Evolutionary conservation across 2,797 vertebrate genomes (phyloP).

Genomic region (Salmo trutta): DNA sequence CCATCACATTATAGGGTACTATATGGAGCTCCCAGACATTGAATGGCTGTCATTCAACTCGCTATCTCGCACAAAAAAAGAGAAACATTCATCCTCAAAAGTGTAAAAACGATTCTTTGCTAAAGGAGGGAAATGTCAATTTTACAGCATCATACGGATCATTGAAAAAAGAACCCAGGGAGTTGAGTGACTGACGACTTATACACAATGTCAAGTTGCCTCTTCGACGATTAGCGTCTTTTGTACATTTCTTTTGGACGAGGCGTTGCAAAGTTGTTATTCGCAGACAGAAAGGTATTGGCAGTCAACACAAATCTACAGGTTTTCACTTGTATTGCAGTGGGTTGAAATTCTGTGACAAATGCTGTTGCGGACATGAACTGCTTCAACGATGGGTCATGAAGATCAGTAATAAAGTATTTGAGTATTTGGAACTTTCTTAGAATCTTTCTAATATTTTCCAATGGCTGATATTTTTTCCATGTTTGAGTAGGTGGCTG

Average conservation of each 20-base stretch:
- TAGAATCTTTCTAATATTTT: too few species aligned
- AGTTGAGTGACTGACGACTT: background rate
- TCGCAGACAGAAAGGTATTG: background rate
- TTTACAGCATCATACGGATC: background rate
- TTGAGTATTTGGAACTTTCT: too few species aligned
- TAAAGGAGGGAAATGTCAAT: background rate
- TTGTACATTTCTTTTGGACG: background rate
- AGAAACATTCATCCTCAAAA: background rate
- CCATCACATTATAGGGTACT: conserved; percentile 34
- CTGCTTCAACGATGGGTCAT: background rate
- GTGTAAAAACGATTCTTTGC: background rate
- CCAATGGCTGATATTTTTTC: too few species aligned
- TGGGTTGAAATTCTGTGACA: background rate
- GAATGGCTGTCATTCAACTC: background rate
- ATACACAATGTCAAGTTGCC: background rate
- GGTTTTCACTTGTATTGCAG: background rate
- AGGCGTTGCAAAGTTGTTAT: background rate
- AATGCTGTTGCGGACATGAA: background rate
- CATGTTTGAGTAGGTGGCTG: too few species aligned
- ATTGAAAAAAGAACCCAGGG: background rate
- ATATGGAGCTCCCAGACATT: conserved; percentile 8
- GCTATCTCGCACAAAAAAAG: background rate
- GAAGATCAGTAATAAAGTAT: background rate
- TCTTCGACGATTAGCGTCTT: too few species aligned
- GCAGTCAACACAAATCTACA: background rate